A percentile compares a stretch with the other conserved stretches of the same genome.
phyloP scores from a whole-genome alignment of 2,113 vertebrate species.

The Mesocricetus auratus region DNA sequence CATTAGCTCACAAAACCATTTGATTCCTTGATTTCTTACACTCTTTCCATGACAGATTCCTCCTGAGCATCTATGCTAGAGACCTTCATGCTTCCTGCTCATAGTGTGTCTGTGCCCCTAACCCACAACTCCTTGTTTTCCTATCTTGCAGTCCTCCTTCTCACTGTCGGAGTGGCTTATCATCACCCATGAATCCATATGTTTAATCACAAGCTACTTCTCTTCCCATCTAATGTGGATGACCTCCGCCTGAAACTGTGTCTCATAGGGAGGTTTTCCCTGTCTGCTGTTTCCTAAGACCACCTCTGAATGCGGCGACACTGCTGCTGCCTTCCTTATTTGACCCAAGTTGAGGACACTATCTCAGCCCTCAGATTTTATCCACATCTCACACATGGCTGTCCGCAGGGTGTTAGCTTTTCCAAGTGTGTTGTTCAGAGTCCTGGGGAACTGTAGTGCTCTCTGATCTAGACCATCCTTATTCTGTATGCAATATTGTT shows the following conservation, averaged over 20 bases:
- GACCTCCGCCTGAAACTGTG: not conserved
- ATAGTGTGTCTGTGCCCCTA: not conserved
- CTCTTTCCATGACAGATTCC: not conserved
- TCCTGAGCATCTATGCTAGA: not conserved
- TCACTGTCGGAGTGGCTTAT: not conserved
- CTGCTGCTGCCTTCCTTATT: not conserved
- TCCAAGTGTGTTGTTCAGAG: not conserved
- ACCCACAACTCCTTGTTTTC: not conserved
- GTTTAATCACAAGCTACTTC: not conserved
- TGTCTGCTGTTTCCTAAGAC: not conserved
- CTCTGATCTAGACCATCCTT: not conserved
- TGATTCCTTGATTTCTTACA: not conserved
- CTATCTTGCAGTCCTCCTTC: not conserved
- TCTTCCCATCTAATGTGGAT: not conserved
- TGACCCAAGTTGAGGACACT: not conserved
- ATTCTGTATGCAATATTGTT: not conserved
- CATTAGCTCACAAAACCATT: conserved; percentile 1
- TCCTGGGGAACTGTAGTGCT: not conserved
- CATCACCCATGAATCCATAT: not conserved
- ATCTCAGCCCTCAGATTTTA: not conserved
- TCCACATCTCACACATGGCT: not conserved
- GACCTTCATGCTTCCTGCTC: not conserved
- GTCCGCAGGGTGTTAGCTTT: not conserved
- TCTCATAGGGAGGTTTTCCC: not conserved
- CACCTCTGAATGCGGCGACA: not conserved